Evolutionary conservation across 2,888 invertebrate genomes (phyloP).

Genomic region (Drosophila melanocephala): DNA sequence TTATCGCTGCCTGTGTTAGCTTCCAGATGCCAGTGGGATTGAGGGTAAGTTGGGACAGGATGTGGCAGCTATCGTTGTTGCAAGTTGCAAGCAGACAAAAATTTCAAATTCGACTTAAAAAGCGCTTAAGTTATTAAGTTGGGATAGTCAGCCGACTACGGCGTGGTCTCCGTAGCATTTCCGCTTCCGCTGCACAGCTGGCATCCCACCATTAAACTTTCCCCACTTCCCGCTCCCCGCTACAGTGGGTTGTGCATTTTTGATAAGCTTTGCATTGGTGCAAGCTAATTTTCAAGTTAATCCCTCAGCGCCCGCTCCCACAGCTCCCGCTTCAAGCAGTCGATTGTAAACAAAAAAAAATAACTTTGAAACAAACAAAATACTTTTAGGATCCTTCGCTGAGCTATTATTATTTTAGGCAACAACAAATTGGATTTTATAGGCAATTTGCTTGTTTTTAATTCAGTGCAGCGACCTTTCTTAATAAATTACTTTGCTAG

Average conservation of each 20-base stretch:
- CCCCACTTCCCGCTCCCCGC: too few relatives aligned
- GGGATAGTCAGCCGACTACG: constrained; percentile 20
- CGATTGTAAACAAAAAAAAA: constrained; percentile 28
- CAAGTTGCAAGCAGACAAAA: constrained; percentile 23
- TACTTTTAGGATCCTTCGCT: constrained; percentile 30
- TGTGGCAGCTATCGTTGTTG: background rate
- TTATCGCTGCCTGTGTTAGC: background rate
- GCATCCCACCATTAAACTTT: background rate
- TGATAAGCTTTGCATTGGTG: constrained; percentile 40
- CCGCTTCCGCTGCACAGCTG: constrained; percentile 55
- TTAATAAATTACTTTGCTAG: constrained; percentile 58
- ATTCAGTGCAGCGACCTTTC: constrained; percentile 52
- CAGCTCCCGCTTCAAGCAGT: background rate
- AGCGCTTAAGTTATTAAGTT: constrained; percentile 71
- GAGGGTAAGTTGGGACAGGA: background rate
- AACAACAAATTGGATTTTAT: constrained; percentile 62
- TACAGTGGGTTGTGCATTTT: constrained; percentile 46
- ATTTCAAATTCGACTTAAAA: constrained; percentile 68
- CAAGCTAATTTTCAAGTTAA: constrained; percentile 26
- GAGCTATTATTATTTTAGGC: constrained; percentile 69
- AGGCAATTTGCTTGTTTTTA: constrained; percentile 72
- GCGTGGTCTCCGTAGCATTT: constrained; percentile 53
- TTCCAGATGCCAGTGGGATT: too few relatives aligned
- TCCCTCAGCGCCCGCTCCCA: background rate
- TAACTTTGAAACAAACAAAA: constrained; percentile 25